phyloP scores from a whole-genome alignment of 1,140 invertebrate species.

The Zaprionus tsacasi region DNA sequence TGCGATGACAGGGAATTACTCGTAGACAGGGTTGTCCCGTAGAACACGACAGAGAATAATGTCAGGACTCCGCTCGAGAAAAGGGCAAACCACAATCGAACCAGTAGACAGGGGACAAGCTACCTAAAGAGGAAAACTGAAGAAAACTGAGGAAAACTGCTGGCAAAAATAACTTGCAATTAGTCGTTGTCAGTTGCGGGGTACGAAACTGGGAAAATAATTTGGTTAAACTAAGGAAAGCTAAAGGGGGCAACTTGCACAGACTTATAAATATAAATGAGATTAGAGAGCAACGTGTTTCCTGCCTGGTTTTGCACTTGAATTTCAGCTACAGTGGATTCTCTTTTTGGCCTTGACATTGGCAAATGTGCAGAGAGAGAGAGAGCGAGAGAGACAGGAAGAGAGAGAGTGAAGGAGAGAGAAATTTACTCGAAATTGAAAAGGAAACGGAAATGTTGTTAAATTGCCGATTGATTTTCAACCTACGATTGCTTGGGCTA shows the following conservation, averaged over 20 bases:
- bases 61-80: constrained; percentile 15
- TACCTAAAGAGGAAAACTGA: background rate
- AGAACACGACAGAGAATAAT: constrained; percentile 27
- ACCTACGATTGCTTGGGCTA: constrained; percentile 20
- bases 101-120: background rate
- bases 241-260: background rate
- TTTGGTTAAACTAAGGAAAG: constrained; percentile 43
- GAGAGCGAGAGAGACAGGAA: background rate
- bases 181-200: constrained; percentile 65
- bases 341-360: constrained; percentile 51
- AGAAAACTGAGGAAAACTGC: constrained; percentile 18
- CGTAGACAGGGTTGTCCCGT: constrained; percentile 8
- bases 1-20: constrained; percentile 67
- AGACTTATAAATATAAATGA: constrained; percentile 44
- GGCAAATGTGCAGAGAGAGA: constrained; percentile 46
- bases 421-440: constrained; percentile 18
- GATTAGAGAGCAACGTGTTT: constrained; percentile 31
- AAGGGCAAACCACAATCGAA: constrained; percentile 13
- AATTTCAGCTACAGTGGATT: constrained; percentile 48
- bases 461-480: constrained; percentile 30
- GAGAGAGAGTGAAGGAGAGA: too few relatives aligned
- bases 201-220: constrained; percentile 41
- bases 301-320: constrained; percentile 39
- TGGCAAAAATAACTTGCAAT: constrained; percentile 69
- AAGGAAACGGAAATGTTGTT: constrained; percentile 62